Evolutionary conservation across 2,113 vertebrate genomes (phyloP).

Genomic region (Reinhardtius hippoglossoides): DNA sequence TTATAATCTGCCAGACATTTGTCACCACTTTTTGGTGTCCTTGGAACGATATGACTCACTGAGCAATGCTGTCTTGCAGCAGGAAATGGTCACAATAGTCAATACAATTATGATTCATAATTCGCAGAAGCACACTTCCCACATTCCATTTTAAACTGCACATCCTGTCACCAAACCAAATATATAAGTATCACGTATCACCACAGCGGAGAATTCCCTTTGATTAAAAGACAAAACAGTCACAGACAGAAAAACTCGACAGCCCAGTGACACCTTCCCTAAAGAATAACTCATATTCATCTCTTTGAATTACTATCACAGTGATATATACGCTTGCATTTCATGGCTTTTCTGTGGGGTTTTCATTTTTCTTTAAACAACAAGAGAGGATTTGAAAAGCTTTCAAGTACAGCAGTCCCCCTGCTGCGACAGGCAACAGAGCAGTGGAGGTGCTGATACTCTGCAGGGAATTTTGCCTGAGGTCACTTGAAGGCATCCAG

Average conservation of each 20-base stretch:
- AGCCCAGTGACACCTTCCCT: neutral
- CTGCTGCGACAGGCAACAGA: slow-evolving; percentile 27
- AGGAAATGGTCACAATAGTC: too few relatives aligned
- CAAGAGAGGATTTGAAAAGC: slow-evolving; percentile 21
- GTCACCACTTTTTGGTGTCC: too few relatives aligned
- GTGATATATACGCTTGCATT: neutral
- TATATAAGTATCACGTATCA: neutral
- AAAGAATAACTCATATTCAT: slow-evolving; percentile 3
- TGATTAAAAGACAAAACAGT: slow-evolving; percentile 2
- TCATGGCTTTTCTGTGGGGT: slow-evolving; percentile 2
- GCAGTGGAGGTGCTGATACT: slow-evolving; percentile 32
- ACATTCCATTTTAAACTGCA: too few relatives aligned
- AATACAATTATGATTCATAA: too few relatives aligned
- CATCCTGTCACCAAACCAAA: too few relatives aligned
- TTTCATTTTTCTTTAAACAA: neutral
- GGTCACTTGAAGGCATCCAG: slow-evolving; percentile 53
- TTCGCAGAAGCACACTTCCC: too few relatives aligned
- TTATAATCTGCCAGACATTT: too few relatives aligned
- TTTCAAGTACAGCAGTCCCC: slow-evolving; percentile 6
- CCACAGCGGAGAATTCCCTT: neutral
- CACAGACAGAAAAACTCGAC: neutral
- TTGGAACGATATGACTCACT: too few relatives aligned
- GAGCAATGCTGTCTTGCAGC: too few relatives aligned
- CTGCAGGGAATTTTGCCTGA: slow-evolving; percentile 44
- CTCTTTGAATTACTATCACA: slow-evolving; percentile 5